Base-by-base conservation (phyloP, 2,113 vertebrate species). In the Prinia subflava region DNA sequence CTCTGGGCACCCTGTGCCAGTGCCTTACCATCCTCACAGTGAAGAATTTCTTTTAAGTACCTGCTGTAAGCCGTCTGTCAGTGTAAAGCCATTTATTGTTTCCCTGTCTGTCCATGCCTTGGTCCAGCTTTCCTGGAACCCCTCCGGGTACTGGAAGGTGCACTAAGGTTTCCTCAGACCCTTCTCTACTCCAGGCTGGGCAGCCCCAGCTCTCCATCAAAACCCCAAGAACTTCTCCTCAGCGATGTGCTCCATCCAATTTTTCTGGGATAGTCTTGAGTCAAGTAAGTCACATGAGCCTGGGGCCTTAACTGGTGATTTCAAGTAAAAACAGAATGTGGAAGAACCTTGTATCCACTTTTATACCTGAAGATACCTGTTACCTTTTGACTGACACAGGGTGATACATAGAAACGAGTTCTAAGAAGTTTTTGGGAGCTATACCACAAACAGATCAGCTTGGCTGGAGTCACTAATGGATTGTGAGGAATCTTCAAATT, bases 301-400 rank as follows among this genome's bases (percentile, higher is more conserved):
- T 75, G 21, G 47, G 25, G 20, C 33, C 27, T 71, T 71, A 44
- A 57, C 9, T n/a, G 30, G 7, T 57, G 5, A 7, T 50, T 81
- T 92, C 23, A 75, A 22, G 5, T 75, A 44, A 68, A 56, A n/a
- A 13, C 13, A 49, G 44, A 25, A 74, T 2, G 3, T 69, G 42
- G n/a, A 74, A 77, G 56, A 78, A 17, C 9, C 0, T 33, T 41
- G 6, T 46, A 18, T 49, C 33, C 3, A 25, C 13, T 87, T 64
- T 41, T 0, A 0, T 60, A 31, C 5, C 0, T 1, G 23, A 41
- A 67, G 18, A 23, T 47, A 28, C 4, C 11, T 49, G 41, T 20
- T 79, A 42, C 33, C 84, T 75, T 42, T 27, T 80, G 49, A 21
- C 24, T 91, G 59, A 33, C 25, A 12, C 13, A 28, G 23, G 12